A percentile compares a stretch with the other conserved stretches of the same genome.
These are phyloP conservation scores for Aurelia aurita DNA, from an alignment of 30 jellyfish, hydroid and myxozoan species.

Conservation along the genomic window DNA sequence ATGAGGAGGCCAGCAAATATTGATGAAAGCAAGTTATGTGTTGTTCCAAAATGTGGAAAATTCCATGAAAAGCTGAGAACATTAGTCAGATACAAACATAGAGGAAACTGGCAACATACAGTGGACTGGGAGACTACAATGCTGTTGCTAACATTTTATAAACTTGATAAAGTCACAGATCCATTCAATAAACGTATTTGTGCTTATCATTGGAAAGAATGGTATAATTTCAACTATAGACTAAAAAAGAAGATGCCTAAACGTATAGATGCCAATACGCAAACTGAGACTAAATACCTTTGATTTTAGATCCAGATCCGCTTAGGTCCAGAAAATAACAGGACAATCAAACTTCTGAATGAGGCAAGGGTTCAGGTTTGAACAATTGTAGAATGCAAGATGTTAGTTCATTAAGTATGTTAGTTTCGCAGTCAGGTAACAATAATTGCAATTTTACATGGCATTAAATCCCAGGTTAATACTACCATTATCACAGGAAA, in stretches of 20 bases:
- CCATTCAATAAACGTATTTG: not conserved
- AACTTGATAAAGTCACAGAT: not conserved
- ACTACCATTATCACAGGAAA: no score
- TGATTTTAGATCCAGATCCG: no score
- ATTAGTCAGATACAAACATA: not conserved
- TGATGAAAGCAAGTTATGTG: constrained; percentile 6
- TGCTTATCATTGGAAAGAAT: constrained; percentile 12
- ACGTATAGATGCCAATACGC: not conserved
- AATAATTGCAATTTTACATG: no score
- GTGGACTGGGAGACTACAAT: constrained; percentile 40
- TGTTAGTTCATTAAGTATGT: no score
- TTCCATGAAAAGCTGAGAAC: constrained; percentile 4
- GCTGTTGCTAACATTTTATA: constrained; percentile 17
- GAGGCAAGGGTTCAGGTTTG: no score
- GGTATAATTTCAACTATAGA: constrained; percentile 10
- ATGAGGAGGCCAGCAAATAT: not conserved
- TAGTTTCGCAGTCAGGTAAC: no score
- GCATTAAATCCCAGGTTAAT: no score
- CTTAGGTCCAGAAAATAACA: no score
- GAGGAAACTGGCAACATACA: constrained; percentile 2
- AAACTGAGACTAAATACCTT: not conserved
- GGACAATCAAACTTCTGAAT: no score
- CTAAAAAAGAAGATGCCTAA: constrained; percentile 8
- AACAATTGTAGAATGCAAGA: no score
- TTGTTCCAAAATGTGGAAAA: constrained; percentile 10